phyloP scores from a whole-genome alignment of 2,113 vertebrate species.

The Trogon melanurus region DNA sequence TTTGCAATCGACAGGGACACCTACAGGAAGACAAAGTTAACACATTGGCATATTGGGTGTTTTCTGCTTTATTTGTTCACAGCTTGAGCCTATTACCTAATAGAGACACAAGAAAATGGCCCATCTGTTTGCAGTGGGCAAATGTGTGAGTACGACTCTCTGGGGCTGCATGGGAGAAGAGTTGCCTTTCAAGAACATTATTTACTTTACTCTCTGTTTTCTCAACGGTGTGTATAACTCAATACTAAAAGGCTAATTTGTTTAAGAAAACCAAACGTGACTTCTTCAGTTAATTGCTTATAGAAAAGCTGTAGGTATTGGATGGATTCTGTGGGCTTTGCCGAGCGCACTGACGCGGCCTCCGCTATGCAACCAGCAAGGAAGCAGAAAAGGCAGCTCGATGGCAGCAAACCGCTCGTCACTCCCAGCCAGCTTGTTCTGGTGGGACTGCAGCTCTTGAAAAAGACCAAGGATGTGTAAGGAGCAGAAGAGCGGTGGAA shows the following conservation, averaged over 20 bases:
- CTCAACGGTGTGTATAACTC: slow-evolving; percentile 67
- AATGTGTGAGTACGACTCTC: slow-evolving; percentile 63
- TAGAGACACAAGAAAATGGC: slow-evolving; percentile 71
- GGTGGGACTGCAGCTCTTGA: not conserved
- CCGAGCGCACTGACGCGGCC: slow-evolving; percentile 18
- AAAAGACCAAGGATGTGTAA: not conserved
- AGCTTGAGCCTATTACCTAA: slow-evolving; percentile 73
- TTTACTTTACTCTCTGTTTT: slow-evolving; percentile 71
- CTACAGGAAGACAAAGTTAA: slow-evolving; percentile 65
- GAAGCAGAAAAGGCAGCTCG: not conserved
- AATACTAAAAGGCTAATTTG: slow-evolving; percentile 70
- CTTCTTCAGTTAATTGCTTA: slow-evolving; percentile 67
- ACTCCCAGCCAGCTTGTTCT: not conserved
- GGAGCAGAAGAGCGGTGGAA: not conserved
- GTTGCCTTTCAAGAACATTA: slow-evolving; percentile 60
- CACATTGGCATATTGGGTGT: slow-evolving; percentile 70
- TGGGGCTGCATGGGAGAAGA: slow-evolving; percentile 58
- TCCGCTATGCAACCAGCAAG: fast-evolving
- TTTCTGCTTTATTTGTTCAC: slow-evolving; percentile 74
- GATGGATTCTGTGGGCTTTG: slow-evolving; percentile 36
- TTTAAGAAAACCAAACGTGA: slow-evolving; percentile 70
- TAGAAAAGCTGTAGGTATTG: slow-evolving; percentile 56
- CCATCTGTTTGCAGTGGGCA: slow-evolving; percentile 69
- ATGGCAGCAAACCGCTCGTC: not conserved
- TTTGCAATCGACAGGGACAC: slow-evolving; percentile 64